These are phyloP conservation scores for Corythoichthys haematopterus DNA, from an alignment of 2,113 vertebrate species.

Conservation along the genomic window DNA sequence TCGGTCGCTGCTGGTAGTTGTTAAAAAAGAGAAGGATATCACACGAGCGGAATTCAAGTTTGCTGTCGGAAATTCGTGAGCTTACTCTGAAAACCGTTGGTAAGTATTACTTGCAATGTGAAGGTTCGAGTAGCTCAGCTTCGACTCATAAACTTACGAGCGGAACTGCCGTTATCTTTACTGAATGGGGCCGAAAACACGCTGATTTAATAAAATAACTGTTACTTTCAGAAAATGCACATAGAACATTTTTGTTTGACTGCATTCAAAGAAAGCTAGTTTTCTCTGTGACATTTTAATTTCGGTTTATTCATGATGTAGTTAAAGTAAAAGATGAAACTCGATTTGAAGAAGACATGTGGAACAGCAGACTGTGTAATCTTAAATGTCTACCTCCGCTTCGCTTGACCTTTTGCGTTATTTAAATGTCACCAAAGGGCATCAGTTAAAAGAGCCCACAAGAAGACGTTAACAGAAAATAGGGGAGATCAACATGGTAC, in stretches of 20 bases:
- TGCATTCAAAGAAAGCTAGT: not conserved
- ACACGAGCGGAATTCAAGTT: not conserved
- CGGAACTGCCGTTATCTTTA: not conserved
- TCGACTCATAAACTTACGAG: not conserved
- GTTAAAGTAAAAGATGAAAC: not conserved
- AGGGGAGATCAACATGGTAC: not conserved
- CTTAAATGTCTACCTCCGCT: not conserved
- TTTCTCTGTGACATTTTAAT: not conserved
- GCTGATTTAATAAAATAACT: not conserved
- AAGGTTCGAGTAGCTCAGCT: not conserved
- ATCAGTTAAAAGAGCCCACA: not conserved
- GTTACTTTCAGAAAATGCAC: not conserved
- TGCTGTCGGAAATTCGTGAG: not conserved
- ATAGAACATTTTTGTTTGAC: not conserved
- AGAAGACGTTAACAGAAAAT: not conserved
- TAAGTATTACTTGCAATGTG: not conserved
- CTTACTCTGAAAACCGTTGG: not conserved
- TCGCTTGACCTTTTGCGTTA: not conserved
- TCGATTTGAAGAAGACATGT: not conserved
- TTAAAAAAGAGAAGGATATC: not conserved
- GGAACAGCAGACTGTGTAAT: not conserved
- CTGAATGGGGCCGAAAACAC: not conserved
- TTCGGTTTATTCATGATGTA: not conserved
- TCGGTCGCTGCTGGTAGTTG: not conserved
- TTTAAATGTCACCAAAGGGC: not conserved